These are phyloP conservation scores for Noctua janthina DNA, from an alignment of 2,888 invertebrate genomes.

Conservation along the genomic window DNA sequence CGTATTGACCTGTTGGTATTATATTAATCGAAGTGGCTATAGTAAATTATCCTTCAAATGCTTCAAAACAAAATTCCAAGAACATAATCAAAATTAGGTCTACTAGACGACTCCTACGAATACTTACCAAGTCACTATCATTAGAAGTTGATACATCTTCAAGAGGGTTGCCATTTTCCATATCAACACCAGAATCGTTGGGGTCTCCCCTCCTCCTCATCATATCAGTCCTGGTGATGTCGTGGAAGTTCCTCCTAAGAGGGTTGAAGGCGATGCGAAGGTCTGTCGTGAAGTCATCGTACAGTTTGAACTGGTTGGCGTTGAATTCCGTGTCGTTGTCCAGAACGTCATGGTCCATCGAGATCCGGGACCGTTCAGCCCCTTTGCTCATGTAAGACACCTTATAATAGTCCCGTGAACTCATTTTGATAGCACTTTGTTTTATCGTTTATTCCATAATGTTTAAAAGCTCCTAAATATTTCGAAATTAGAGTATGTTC, in stretches of 20 bases:
- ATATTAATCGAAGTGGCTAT: slow-evolving; percentile 14
- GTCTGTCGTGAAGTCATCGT: slow-evolving; percentile 87
- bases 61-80: slow-evolving; percentile 7
- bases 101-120: slow-evolving; percentile 44
- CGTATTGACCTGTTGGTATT: slow-evolving; percentile 17
- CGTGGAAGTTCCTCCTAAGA: slow-evolving; percentile 80
- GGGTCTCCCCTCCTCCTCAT: slow-evolving; percentile 80
- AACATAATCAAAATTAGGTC: slow-evolving; percentile 8
- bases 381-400: slow-evolving; percentile 81
- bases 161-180: slow-evolving; percentile 86
- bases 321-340: slow-evolving; percentile 88
- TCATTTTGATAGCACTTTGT: slow-evolving; percentile 78
- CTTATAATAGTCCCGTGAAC: slow-evolving; percentile 85
- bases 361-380: slow-evolving; percentile 72
- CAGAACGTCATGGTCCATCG: slow-evolving; percentile 78
- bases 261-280: slow-evolving; percentile 84
- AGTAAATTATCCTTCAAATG: neutral
- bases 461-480: slow-evolving; percentile 65
- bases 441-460: slow-evolving; percentile 60
- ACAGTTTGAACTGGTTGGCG: slow-evolving; percentile 88
- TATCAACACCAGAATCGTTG: slow-evolving; percentile 87
- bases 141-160: slow-evolving; percentile 81
- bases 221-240: slow-evolving; percentile 71
- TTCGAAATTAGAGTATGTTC: slow-evolving; percentile 61
- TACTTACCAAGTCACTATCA: slow-evolving; percentile 88